These are phyloP conservation scores for Isotomurus palustris DNA, from an alignment of 2,888 invertebrate genomes.

Conservation along the genomic window DNA sequence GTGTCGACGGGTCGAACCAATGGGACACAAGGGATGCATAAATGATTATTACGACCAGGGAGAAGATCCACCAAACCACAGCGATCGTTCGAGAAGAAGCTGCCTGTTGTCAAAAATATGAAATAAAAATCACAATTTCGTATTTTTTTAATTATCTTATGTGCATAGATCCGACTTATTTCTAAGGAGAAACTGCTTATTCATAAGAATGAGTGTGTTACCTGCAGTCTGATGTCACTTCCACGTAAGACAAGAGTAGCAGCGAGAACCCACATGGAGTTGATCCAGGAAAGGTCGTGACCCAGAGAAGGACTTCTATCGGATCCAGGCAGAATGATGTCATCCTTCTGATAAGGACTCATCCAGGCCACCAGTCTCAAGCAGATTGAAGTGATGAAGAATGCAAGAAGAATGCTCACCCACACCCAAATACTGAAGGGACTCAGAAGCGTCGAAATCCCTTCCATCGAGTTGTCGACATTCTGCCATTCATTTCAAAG, in stretches of 20 bases:
- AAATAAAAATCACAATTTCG: not conserved
- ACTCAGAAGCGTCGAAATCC: constrained; percentile 32
- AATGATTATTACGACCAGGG: constrained; percentile 39
- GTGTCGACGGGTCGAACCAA: constrained; percentile 39
- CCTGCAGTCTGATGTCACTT: constrained; percentile 38
- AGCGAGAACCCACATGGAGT: constrained; percentile 44
- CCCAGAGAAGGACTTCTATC: constrained; percentile 34
- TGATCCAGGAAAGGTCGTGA: constrained; percentile 42
- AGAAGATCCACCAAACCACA: constrained; percentile 45
- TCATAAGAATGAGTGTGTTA: no score
- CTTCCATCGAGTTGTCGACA: constrained; percentile 32
- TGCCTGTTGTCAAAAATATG: no score
- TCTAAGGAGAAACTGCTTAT: no score
- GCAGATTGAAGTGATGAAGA: constrained; percentile 42
- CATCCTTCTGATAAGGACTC: constrained; percentile 44
- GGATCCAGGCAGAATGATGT: constrained; percentile 43
- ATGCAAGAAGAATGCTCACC: constrained; percentile 43
- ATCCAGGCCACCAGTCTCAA: constrained; percentile 44
- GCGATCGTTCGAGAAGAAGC: constrained; percentile 42
- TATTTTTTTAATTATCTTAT: not conserved
- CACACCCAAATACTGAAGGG: constrained; percentile 46
- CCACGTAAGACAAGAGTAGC: constrained; percentile 42
- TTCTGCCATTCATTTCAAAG: no score
- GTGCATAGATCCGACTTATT: no score
- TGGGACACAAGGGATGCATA: constrained; percentile 43